These are phyloP conservation scores for Oreochromis mossambicus DNA, from an alignment of 2,797 vertebrate species.

Conservation along the genomic window DNA sequence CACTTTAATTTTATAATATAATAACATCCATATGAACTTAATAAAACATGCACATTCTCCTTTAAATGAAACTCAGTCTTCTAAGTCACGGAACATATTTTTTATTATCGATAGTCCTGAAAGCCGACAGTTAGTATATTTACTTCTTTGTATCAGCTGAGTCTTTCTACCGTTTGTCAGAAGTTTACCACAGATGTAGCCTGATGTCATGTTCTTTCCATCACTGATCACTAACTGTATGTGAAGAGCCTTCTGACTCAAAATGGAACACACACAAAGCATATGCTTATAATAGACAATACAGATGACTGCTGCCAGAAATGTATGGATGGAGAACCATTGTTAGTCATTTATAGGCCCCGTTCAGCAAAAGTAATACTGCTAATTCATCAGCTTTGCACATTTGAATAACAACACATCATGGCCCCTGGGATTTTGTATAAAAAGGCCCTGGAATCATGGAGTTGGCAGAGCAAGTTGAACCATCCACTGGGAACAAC, in stretches of 20 bases:
- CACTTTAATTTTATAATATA: neutral
- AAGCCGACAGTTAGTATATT: neutral
- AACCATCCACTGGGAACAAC: constrained; percentile 61
- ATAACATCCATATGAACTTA: neutral
- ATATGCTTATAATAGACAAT: constrained; percentile 68
- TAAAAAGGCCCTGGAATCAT: constrained; percentile 67
- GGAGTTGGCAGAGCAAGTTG: constrained; percentile 66
- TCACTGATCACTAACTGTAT: constrained; percentile 34
- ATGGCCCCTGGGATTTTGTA: constrained; percentile 60
- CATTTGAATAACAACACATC: constrained; percentile 79
- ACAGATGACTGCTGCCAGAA: constrained; percentile 70
- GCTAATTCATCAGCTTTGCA: constrained; percentile 77
- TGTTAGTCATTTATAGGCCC: constrained; percentile 67
- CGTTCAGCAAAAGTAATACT: constrained; percentile 76
- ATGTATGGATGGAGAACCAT: constrained; percentile 73
- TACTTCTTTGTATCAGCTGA: neutral
- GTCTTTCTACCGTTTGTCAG: neutral
- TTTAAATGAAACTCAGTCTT: neutral
- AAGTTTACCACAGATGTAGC: constrained; percentile 10
- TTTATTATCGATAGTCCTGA: too few relatives aligned
- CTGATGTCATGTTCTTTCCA: constrained; percentile 5
- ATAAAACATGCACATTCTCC: neutral
- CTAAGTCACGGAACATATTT: neutral
- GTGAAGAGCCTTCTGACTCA: constrained; percentile 65
- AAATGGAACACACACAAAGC: constrained; percentile 54